These are phyloP conservation scores for Pygoscelis adeliae DNA, from an alignment of 2,113 vertebrate genomes.

Conservation along the genomic window DNA sequence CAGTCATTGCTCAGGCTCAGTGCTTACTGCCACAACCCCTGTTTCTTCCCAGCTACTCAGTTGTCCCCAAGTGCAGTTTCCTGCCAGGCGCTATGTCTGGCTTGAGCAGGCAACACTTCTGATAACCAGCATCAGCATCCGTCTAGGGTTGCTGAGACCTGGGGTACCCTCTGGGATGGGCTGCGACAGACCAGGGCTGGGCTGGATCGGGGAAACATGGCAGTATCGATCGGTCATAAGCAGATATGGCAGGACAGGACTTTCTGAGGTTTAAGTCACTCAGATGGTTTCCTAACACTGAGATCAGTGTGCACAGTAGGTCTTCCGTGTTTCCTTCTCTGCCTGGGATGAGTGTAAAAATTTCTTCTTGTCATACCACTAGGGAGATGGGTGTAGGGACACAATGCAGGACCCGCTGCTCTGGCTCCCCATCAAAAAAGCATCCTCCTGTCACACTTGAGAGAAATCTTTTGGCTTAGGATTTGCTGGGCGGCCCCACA, in stretches of 20 bases:
- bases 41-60: neutral
- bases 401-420: neutral
- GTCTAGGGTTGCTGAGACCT: neutral
- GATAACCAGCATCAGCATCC: rapidly evolving
- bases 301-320: rapidly evolving
- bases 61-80: neutral
- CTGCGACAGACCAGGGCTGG: neutral
- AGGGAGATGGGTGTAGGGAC: neutral
- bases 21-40: neutral
- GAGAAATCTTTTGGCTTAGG: neutral
- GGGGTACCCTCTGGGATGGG: neutral
- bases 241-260: neutral
- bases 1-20: neutral
- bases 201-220: neutral
- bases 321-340: neutral
- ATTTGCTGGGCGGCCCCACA: neutral
- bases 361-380: neutral
- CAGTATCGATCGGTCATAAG: rapidly evolving
- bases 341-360: neutral
- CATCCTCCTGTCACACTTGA: neutral
- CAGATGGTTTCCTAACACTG: rapidly evolving
- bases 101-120: neutral
- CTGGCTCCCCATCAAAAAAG: neutral
- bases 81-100: neutral
- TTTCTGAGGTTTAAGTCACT: neutral